Base-by-base conservation (phyloP, 2,888 invertebrate species). In the Chaetogeoica ovagalla region DNA sequence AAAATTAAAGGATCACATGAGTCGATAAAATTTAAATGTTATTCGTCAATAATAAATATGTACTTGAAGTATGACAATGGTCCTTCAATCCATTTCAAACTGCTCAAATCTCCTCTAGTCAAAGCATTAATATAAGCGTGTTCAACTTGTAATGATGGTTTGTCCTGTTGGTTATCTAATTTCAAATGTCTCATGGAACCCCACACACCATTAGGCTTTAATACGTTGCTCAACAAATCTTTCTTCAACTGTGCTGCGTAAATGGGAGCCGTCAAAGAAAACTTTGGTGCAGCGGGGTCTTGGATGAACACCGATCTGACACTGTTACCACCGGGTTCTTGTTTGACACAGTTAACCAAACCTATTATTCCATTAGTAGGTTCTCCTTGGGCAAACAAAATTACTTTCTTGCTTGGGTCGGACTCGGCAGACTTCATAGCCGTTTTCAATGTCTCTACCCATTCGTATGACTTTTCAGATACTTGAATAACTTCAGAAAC, bases 101-200 rank as follows among this genome's bases (percentile, higher is more conserved):
- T 97, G 30, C 97, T 91, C 83, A 99, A 90, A 88, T 99, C 98
- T 81, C 98, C 98, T 85, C 97, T 91, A 21, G 92, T 92, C 84
- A 96, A 86, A 1, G 96, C 93, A 87, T 98, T 98, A 73, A 98
- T 93, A 87, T 96, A 98, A 19, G 98, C 98, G 88, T 97, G 95
- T 86, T 96, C 93, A 81, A 95, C 93, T 83, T 87, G 88, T 83
- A 89, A 86, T 2, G 84, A 83, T 83, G 86, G 86, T 48, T 87
- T 87, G 66, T 86, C 86, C 84, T 70, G 83, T 84, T 43, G 83
- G 82, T 87, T 88, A 84, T 91, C 90, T 82, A 94, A 87, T 83
- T 88, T 88, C 82, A 96, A 87, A 86, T 98, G 97, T 52, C 96
- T 90, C 88, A 91, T 95, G 68, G 91, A 90, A 83, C 98, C 98